A percentile compares a stretch with the other conserved stretches of the same genome.
Conservation (phyloP, 2,113 vertebrate genomes). For the Felis catus region F.catus_Fca126_mat1.0 CM031414.1:2975001-2975500, state of each 20-base stretch:
- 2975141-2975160: too few species aligned
- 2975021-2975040: neutral
- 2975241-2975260: neutral
- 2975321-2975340: neutral
- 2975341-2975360: fast-evolving
- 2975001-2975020: too few species aligned
- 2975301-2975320: fast-evolving
- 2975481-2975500: too few species aligned
- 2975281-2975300: neutral
- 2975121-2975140: too few species aligned
- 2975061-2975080: neutral
- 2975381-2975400: neutral
- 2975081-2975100: fast-evolving
- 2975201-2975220: neutral
- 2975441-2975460: too few species aligned
- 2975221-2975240: neutral
- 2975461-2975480: too few species aligned
- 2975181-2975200: neutral
- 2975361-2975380: neutral
- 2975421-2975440: too few species aligned
- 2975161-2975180: neutral
- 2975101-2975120: neutral
- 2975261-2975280: neutral
- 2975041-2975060: fast-evolving
- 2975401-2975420: neutral